Evolutionary conservation across 2,113 vertebrate species (phyloP).

Genomic region (Melanerpes aurifrons): DNA sequence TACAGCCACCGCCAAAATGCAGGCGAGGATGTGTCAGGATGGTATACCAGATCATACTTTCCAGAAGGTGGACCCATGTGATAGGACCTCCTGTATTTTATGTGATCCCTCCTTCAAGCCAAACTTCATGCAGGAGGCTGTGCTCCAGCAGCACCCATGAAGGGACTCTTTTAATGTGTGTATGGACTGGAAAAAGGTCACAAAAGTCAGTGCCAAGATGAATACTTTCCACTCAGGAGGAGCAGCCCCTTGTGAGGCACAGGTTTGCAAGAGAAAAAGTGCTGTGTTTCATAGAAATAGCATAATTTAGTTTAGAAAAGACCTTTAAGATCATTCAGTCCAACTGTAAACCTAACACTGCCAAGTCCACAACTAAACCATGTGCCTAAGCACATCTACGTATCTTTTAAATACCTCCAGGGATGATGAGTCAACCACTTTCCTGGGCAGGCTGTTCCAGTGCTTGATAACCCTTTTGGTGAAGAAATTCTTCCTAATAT

Average conservation of each 20-base stretch:
- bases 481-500: background rate
- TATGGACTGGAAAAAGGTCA: background rate
- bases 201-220: background rate
- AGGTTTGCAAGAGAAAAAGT: background rate
- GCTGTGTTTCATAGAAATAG: background rate
- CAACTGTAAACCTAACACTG: background rate
- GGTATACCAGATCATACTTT: background rate
- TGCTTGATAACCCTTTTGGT: background rate
- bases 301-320: background rate
- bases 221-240: background rate
- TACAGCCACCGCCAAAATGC: background rate
- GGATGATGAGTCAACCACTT: background rate
- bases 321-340: background rate
- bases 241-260: background rate
- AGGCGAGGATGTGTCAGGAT: background rate
- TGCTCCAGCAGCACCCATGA: background rate
- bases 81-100: background rate
- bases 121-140: too few species aligned
- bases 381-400: background rate
- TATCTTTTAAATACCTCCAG: fast-evolving
- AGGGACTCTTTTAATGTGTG: background rate
- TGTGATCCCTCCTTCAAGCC: background rate
- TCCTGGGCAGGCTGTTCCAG: background rate
- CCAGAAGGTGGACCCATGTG: background rate
- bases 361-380: background rate